Evolutionary conservation across 2,113 vertebrate genomes (phyloP), one percentile per base, ranked within the genome.

Genomic region (Lipotes vexillifer): DNA sequence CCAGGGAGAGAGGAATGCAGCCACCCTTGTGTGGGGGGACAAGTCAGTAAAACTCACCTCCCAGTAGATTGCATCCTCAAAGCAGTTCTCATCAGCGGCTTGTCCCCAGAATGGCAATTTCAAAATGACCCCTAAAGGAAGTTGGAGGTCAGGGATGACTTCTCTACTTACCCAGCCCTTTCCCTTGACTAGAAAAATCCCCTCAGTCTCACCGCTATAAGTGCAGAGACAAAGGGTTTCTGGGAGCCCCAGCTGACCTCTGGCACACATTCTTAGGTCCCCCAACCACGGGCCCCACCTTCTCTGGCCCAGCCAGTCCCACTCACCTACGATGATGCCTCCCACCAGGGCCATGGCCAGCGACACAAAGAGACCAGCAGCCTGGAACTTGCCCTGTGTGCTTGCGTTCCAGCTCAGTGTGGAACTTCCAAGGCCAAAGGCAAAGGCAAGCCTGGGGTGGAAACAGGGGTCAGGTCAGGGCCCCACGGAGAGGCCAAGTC

Each of bases 41-140:
- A 13, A n/a, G 44, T 25, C 27, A 6, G 0, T 3, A 41, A 38
- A 46, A 77, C 99, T 99, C 95, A 99, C 99, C 99, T 99, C 99
- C 99, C 99, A 99, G 97, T 99, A 99, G 20, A 99, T 95, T 8
- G 98, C 99, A 96, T 99, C 99, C 46, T 99, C 99, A 81, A 98
- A 99, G 98, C 99, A 99, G 98, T 99, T 99, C 96, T 99, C 99
- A 91, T 99, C 99, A 1, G 99, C 98, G 0, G 99, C 96, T 74
- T 99, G 99, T 2, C 99, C 99, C 99, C 99, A 99, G 90, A 99
- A 81, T 0, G 99, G 99, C 20, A 99, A 83, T 98, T 97, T 99
- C 95, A 99, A 97, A 97, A 99, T 99, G n/a, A 98, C 82, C 68
- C 99, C 99, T 99, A 97, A 36, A 75, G 96, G 96, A 69, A 94